Percentiles rank a stretch among this genome's conserved stretches.
Evolutionary conservation across 2,888 invertebrate species (phyloP).

Genomic region (Ophion slaviceki): DNA sequence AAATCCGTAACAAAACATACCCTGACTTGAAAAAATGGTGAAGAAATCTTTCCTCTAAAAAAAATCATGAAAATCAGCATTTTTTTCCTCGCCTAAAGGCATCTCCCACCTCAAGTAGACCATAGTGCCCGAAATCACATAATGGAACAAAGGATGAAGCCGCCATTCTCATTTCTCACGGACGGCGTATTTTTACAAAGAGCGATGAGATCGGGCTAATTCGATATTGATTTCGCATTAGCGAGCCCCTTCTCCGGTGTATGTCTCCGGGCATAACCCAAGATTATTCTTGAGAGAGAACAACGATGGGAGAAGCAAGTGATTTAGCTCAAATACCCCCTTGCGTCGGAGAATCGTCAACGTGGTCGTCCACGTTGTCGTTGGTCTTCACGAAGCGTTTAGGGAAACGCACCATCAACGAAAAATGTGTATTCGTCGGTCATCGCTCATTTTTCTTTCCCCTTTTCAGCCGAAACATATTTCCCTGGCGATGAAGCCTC

Average conservation of each 20-base stretch:
- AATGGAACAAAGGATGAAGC: conserved; percentile 25
- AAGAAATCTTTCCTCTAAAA: too few relatives aligned
- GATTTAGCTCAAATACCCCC: conserved; percentile 12
- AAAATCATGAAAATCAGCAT: too few relatives aligned
- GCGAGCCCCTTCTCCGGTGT: conserved; percentile 50
- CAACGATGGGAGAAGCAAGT: conserved; percentile 54
- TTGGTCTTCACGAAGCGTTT: conserved; percentile 9
- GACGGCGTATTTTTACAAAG: background rate
- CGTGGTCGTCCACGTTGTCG: background rate
- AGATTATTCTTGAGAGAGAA: conserved; percentile 71
- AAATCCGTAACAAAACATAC: background rate
- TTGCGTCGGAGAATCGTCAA: background rate
- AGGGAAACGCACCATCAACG: background rate
- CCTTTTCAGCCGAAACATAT: conserved; percentile 24
- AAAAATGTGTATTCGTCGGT: conserved; percentile 9
- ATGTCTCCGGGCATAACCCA: conserved; percentile 63
- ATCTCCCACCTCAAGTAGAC: background rate
- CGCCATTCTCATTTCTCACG: conserved; percentile 15
- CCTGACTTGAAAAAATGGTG: too few relatives aligned
- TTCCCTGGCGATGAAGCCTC: conserved; percentile 13
- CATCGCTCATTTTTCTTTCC: background rate
- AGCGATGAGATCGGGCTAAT: conserved; percentile 74
- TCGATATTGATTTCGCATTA: conserved; percentile 81
- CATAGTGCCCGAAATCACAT: conserved; percentile 33
- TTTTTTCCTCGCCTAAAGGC: too few relatives aligned